Base-by-base conservation (phyloP, 2,113 vertebrate species). In the Tupaia chinensis region DNA sequence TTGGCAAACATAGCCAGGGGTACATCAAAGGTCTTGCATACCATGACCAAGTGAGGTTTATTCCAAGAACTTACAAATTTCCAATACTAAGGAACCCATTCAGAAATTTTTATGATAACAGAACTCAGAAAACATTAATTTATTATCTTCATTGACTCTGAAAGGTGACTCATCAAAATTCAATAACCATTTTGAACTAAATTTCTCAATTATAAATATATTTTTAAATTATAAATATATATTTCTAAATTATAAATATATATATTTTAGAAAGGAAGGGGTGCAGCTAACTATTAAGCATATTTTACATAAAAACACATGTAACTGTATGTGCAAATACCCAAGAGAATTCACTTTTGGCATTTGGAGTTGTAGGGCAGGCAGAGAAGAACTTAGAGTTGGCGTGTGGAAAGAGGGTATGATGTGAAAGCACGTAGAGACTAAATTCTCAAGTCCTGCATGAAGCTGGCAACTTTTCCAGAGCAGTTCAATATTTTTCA, bases 101-200 rank as follows among this genome's bases (percentile, higher is more conserved):
- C 68, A 44, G 44, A 88, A 65, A 20, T 27, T 82, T 68, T 77
- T 93, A 9, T 65, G 27, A 61, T 54, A 91, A 76, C 66, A 93
- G 9, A 82, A 44, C 63, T 72, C n/a, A 82, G 54, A 85, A 89
- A 56, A 82, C 19, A 87, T 1, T 56, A 44, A 23, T 66, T 65
- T 69, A 80, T 80, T 87, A 3, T 65, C 14, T 34, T 70, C 23
- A 54, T 72, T 54, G 14, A 86, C 69, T 32, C 10, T 90, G 25
- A 90, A 92, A 94, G 73, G 5, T 17, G 7, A 83, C 14, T 29
- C 93, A 1, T 69, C 72, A 91, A 92, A 95, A 83, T 61, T 87
- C 17, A 87, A 61, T 78, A 83, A 73, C 3, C 12, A 91, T 78
- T 82, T 86, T 73, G 3, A 5, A 56, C 19, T 81, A 76, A 86